These are phyloP conservation scores for Epistrophe grossulariae DNA, from an alignment of 2,888 invertebrate species.

Conservation along the genomic window DNA sequence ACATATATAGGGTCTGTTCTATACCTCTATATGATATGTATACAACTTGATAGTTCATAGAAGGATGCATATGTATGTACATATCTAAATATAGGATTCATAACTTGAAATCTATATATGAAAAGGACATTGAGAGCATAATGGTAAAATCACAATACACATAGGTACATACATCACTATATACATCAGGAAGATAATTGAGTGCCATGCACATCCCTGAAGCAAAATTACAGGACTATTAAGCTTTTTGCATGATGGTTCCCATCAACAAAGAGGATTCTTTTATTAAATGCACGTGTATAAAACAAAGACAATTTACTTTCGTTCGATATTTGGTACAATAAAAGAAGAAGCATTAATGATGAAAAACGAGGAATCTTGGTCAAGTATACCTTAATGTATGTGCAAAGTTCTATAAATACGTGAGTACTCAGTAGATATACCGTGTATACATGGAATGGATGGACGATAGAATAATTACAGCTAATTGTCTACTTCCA, in stretches of 20 bases:
- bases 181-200: conserved; percentile 56
- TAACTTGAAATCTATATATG: not conserved
- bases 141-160: conserved; percentile 62
- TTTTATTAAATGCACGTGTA: not conserved
- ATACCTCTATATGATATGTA: not conserved
- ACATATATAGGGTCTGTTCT: not conserved
- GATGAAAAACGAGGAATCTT: conserved; percentile 11
- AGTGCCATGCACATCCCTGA: conserved; percentile 27
- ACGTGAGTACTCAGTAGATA: not conserved
- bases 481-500: not conserved
- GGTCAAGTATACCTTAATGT: conserved; percentile 23
- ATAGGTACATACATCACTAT: no score
- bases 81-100: not conserved
- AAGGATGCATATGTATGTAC: not conserved
- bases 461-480: conserved; percentile 3
- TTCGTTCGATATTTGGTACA: conserved; percentile 38
- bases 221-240: conserved; percentile 53
- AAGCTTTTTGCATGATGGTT: conserved; percentile 16
- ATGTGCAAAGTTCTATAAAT: not conserved
- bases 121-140: conserved; percentile 35
- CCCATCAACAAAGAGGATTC: not conserved
- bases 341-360: conserved; percentile 18
- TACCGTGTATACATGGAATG: not conserved
- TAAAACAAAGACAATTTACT: conserved; percentile 42
- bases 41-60: not conserved